Conservation (phyloP, 2,888 invertebrate species). For the Tortricodes alternella region DNA sequence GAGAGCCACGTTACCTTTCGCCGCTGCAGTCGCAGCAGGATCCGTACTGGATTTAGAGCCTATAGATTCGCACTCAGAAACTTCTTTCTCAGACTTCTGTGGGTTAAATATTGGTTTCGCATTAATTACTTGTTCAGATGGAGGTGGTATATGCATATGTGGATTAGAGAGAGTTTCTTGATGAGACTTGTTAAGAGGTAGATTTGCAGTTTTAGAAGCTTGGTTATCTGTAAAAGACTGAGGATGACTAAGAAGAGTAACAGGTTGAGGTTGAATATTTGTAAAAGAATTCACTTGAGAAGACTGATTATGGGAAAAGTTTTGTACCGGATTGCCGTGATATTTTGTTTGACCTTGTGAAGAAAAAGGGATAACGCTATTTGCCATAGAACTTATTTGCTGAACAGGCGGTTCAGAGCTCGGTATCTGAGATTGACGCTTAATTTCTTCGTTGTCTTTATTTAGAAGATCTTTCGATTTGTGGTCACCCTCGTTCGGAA, state of each 20-base stretch:
- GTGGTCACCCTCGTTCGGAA: constrained; percentile 49
- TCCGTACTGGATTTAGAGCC: constrained; percentile 63
- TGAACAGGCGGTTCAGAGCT: constrained; percentile 30
- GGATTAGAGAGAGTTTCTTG: constrained; percentile 47
- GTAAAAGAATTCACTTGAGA: constrained; percentile 45
- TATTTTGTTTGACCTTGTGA: constrained; percentile 51
- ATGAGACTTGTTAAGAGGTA: constrained; percentile 37
- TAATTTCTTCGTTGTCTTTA: constrained; percentile 45
- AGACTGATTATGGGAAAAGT: constrained; percentile 47
- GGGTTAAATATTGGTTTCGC: constrained; percentile 54
- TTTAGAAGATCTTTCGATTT: constrained; percentile 43
- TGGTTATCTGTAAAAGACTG: constrained; percentile 47
- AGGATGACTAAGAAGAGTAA: constrained; percentile 40
- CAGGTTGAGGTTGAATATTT: constrained; percentile 47
- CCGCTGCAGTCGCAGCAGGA: constrained; percentile 45
- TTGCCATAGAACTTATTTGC: constrained; percentile 33
- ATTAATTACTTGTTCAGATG: constrained; percentile 50
- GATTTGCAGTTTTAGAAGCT: constrained; percentile 40
- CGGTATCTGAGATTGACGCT: constrained; percentile 39
- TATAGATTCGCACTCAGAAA: constrained; percentile 63
- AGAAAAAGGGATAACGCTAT: constrained; percentile 37
- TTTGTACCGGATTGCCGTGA: constrained; percentile 46
- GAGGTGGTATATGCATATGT: constrained; percentile 53
- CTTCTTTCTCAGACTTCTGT: constrained; percentile 67
- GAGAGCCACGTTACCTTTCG: constrained; percentile 53